These are phyloP conservation scores for Catostylus mosaicus DNA, from an alignment of 30 jellyfish, hydroid and myxozoan genomes.

Conservation along the genomic window DNA sequence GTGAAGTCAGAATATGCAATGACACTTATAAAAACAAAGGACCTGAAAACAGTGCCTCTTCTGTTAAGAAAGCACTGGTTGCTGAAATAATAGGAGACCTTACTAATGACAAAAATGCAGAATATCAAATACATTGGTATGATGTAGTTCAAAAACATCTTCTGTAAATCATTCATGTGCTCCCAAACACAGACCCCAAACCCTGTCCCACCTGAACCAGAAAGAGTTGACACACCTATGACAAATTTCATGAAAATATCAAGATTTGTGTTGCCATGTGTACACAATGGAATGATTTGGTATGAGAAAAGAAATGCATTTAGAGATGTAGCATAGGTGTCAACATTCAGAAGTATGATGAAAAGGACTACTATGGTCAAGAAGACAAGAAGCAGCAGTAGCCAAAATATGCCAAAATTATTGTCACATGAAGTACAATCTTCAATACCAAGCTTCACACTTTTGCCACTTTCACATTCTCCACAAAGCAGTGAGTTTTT, in stretches of 20 bases:
- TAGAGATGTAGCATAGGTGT: conserved; percentile 73
- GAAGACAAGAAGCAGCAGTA: conserved; percentile 31
- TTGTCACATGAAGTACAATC: conserved; percentile 47
- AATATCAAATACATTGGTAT: conserved; percentile 66
- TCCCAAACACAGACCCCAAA: conserved; percentile 78
- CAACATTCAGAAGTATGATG: conserved; percentile 64
- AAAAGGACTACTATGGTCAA: conserved; percentile 21
- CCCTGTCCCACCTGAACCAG: conserved; percentile 60
- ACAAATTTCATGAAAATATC: conserved; percentile 47
- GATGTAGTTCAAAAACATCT: conserved; percentile 60
- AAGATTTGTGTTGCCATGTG: conserved; percentile 35
- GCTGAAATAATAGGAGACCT: conserved; percentile 21
- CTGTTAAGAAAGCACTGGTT: conserved; percentile 54
- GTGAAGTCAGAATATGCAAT: conserved; percentile 78
- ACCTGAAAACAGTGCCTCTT: conserved; percentile 30
- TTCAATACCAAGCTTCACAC: conserved; percentile 79
- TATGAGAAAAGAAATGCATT: conserved; percentile 78
- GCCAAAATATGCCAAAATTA: conserved; percentile 20
- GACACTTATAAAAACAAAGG: conserved; percentile 78
- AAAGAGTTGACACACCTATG: conserved; percentile 40
- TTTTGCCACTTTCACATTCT: conserved; percentile 36
- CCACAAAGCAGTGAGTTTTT: conserved; percentile 73
- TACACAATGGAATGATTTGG: conserved; percentile 65
- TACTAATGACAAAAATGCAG: conserved; percentile 30
- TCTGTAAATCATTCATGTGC: conserved; percentile 59